A percentile compares a stretch with the other conserved stretches of the same genome.
Conservation (phyloP, 1,140 invertebrate species). For the Cheumatopsyche charites region DNA sequence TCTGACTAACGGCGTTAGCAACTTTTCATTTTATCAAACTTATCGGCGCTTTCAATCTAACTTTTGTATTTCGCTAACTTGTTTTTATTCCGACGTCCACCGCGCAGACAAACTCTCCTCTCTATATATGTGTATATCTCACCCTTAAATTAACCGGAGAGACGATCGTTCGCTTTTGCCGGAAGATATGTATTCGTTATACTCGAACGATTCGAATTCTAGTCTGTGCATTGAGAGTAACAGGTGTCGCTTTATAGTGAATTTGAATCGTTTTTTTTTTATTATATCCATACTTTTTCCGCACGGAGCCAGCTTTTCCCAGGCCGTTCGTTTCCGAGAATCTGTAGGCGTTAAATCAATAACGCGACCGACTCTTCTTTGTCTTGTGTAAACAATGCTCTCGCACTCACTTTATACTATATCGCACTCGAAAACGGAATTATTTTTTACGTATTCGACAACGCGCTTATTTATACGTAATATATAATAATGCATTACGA, state of each 20-base stretch:
- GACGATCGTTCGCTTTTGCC: too few species aligned
- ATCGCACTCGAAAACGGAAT: too few species aligned
- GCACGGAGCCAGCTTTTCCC: neutral
- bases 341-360: constrained; percentile 22
- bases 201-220: neutral
- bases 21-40: constrained; percentile 46
- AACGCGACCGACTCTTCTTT: constrained; percentile 17
- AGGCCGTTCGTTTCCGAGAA: constrained; percentile 10
- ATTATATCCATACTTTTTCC: neutral
- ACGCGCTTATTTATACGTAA: too few species aligned
- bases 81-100: constrained; percentile 25
- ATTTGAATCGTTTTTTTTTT: neutral
- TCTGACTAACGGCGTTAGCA: constrained; percentile 33
- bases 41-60: constrained; percentile 38
- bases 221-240: neutral
- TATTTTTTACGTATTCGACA: too few species aligned
- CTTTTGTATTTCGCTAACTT: constrained; percentile 36
- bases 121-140: neutral
- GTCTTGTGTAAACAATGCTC: constrained; percentile 9
- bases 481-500: too few species aligned
- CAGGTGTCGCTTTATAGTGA: neutral
- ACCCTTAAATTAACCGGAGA: neutral
- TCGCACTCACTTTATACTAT: neutral
- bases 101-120: neutral
- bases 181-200: too few species aligned